Evolutionary conservation across 2,888 invertebrate species (phyloP), one percentile per base, ranked within the genome.

Genomic region (Nowickia ferox): DNA sequence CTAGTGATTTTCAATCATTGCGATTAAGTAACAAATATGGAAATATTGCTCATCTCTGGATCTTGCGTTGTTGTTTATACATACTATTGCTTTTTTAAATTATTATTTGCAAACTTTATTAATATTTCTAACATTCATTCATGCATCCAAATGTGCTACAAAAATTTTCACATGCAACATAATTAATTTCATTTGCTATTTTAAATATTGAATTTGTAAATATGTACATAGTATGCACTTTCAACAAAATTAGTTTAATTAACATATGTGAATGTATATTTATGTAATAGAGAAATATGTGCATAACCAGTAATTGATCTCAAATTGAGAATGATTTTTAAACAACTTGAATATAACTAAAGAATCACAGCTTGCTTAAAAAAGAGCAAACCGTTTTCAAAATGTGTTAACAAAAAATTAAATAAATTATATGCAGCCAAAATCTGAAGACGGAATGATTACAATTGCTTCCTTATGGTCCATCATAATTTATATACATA

Each of bases 131-230:
- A 1, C 44, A 65, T 10, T 3, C 40, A 38, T 38, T 40, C 48
- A 46, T 46, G 44, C n/a, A 15, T 59, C 9, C 51, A 51, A 30
- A 6, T 30, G 30, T 6, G 17, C 69, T 53, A 53, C 22, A 63
- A 71, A 30, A 84, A 22, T 72, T 66, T 85, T 75, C 85, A 44
- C 78, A 85, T 75, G 75, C 51, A 55, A 55, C 68, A 59, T 55
- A 51, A 77, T 79, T 71, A 75, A 65, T 65, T 76, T 71, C 38
- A 71, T 53, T 83, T 77, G 68, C 19, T 53, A 46, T n/a, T 75
- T 61, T 48, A 42, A 69, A 10, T 53, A 51, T 48, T 48, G 40
- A 42, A 65, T 72, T 80, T 72, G 72, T 66, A 40, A 57, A 66
- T 53, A 30, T 1, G 1, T 30, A 30, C 30, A 30, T 30, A 30